Evolutionary conservation across 2,113 vertebrate species (phyloP).

Genomic region (Esox niger): DNA sequence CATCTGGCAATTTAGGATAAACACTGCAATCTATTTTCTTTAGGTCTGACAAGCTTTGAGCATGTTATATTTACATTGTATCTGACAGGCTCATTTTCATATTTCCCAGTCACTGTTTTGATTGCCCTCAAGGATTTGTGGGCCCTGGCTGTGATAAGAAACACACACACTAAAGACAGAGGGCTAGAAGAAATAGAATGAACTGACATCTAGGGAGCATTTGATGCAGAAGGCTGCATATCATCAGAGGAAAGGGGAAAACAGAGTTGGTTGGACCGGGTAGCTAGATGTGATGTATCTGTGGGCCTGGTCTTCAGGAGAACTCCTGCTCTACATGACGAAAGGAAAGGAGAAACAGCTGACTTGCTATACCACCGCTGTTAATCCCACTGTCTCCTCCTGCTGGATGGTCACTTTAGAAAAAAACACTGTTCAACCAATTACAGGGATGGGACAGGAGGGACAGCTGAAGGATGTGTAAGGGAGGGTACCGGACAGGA

Average conservation of each 20-base stretch:
- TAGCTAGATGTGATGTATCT: conserved; percentile 13
- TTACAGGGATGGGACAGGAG: conserved; percentile 19
- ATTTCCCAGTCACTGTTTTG: conserved; percentile 28
- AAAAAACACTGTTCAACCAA: no score
- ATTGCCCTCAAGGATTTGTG: conserved; percentile 35
- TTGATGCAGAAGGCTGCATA: conserved; percentile 12
- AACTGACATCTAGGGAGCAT: conserved; percentile 15
- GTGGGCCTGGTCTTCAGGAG: conserved; percentile 39
- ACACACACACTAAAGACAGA: not conserved
- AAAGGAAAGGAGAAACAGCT: conserved; percentile 5
- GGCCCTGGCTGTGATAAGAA: conserved; percentile 29
- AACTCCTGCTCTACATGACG: not conserved
- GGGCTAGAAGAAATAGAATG: conserved; percentile 2
- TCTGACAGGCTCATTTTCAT: conserved; percentile 27
- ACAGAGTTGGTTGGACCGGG: not conserved
- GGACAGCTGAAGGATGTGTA: conserved; percentile 22
- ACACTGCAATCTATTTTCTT: conserved; percentile 26
- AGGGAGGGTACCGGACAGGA: conserved; percentile 2
- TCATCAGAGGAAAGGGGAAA: conserved; percentile 10
- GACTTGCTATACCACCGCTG: no score
- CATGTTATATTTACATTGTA: conserved; percentile 32
- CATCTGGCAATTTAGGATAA: conserved; percentile 32
- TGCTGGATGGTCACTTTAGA: no score
- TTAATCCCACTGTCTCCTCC: no score
- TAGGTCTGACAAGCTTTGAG: conserved; percentile 27